Percentiles rank a stretch among this genome's conserved stretches.
Conservation (phyloP, 2,797 vertebrate genomes). For the Xenopus petersii region DNA sequence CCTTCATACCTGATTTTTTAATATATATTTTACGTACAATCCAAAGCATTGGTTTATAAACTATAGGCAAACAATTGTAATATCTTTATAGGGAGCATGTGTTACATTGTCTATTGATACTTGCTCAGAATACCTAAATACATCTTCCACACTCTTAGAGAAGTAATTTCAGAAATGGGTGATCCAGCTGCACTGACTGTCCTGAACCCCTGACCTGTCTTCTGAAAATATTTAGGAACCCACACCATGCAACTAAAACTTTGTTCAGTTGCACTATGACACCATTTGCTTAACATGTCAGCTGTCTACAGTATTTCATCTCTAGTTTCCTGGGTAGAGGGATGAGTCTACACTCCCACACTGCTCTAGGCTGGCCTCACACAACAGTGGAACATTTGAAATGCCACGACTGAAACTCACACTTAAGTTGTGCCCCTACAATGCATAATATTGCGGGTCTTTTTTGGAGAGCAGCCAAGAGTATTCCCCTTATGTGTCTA, state of each 20-base stretch:
- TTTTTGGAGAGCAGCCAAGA: background rate
- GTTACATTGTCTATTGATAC: conserved; percentile 8
- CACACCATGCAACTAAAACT: conserved; percentile 55
- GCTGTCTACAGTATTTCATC: conserved; percentile 66
- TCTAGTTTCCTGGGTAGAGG: conserved; percentile 35
- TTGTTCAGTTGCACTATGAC: conserved; percentile 53
- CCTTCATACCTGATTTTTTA: too few relatives aligned
- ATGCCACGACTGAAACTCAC: conserved; percentile 35
- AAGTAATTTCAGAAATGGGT: conserved; percentile 43
- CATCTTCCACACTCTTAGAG: conserved; percentile 51
- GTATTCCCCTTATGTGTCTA: too few relatives aligned
- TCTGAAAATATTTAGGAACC: conserved; percentile 66
- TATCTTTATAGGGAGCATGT: background rate
- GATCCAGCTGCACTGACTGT: conserved; percentile 51
- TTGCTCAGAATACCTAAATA: background rate
- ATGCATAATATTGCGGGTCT: background rate
- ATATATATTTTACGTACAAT: too few relatives aligned
- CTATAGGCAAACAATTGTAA: too few relatives aligned
- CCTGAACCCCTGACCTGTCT: conserved; percentile 63
- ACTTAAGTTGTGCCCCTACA: background rate
- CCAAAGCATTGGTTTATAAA: too few relatives aligned
- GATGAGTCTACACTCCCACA: conserved; percentile 11
- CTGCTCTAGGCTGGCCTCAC: background rate
- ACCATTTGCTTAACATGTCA: conserved; percentile 62
- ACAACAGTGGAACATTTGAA: conserved; percentile 3